phyloP scores from a whole-genome alignment of 2,888 invertebrate species.

The Drosophila vallismaia region DNA sequence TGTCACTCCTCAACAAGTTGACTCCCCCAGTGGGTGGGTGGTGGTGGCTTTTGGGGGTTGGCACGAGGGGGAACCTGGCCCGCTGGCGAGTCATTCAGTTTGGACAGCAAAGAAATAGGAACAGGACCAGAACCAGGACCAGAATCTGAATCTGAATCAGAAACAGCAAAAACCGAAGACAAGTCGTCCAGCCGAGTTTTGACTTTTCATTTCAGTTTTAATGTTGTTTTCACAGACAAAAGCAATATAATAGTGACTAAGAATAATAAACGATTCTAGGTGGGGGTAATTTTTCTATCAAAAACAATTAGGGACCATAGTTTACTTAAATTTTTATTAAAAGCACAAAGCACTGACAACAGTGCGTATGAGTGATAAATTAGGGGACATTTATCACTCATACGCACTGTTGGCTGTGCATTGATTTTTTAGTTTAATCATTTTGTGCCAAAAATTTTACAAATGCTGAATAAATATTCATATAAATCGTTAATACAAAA shows the following conservation, averaged over 20 bases:
- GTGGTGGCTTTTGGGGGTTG: neutral
- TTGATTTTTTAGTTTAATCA: neutral
- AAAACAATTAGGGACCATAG: neutral
- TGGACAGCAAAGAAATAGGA: constrained; percentile 31
- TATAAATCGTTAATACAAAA: too few species aligned
- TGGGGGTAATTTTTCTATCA: neutral
- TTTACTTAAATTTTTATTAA: neutral
- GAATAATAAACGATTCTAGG: neutral
- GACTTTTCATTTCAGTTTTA: constrained; percentile 66
- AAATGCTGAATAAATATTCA: too few species aligned
- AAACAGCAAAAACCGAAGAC: constrained; percentile 17
- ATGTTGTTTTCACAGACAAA: constrained; percentile 13
- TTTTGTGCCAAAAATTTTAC: too few species aligned
- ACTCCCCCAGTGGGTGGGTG: constrained; percentile 25
- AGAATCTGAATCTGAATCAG: constrained; percentile 11
- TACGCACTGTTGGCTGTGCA: neutral
- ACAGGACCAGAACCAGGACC: constrained; percentile 17
- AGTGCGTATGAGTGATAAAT: too few species aligned
- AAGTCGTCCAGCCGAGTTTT: constrained; percentile 42
- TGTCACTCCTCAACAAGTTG: constrained; percentile 67
- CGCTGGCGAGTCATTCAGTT: constrained; percentile 40
- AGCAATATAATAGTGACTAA: neutral
- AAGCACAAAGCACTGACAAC: neutral
- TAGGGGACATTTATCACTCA: neutral
- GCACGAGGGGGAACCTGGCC: constrained; percentile 12